Percentiles rank a stretch among this genome's conserved stretches.
Conservation (phyloP, 2,797 vertebrate species). For the Luscinia luscinia region DNA sequence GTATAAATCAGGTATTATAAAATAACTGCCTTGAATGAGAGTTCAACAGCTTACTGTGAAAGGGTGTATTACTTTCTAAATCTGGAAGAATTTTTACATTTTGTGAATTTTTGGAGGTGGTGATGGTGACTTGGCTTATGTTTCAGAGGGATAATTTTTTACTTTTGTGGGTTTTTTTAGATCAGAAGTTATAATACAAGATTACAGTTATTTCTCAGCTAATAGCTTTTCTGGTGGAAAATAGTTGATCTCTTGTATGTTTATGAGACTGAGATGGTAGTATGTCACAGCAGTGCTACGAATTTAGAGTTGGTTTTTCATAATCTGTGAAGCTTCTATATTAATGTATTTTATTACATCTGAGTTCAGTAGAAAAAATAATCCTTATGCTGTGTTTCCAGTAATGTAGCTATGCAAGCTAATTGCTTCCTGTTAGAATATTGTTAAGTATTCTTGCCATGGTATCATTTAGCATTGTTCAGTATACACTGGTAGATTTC, state of each 20-base stretch:
- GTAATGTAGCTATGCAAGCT: background rate
- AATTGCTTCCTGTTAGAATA: background rate
- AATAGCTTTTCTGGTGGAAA: background rate
- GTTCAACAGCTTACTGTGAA: background rate
- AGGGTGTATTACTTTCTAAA: background rate
- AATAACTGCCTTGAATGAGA: background rate
- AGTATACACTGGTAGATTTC: background rate
- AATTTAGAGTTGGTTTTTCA: background rate
- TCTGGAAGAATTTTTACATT: background rate
- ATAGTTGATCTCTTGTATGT: background rate
- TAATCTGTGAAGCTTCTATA: background rate
- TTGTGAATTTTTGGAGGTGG: background rate
- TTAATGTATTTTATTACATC: background rate
- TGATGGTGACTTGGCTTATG: background rate
- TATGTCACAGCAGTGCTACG: background rate
- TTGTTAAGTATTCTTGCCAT: background rate
- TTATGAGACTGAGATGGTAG: background rate
- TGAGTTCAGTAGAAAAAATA: background rate
- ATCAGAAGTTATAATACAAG: background rate
- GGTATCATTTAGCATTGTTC: background rate
- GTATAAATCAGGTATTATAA: background rate
- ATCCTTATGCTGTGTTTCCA: background rate
- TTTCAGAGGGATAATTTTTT: background rate
- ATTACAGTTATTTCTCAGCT: background rate
- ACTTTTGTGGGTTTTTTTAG: rapidly evolving